Evolutionary conservation across 1,140 invertebrate species (phyloP), one percentile per base, ranked within the genome.

Genomic region (Tetramorium simillimum): DNA sequence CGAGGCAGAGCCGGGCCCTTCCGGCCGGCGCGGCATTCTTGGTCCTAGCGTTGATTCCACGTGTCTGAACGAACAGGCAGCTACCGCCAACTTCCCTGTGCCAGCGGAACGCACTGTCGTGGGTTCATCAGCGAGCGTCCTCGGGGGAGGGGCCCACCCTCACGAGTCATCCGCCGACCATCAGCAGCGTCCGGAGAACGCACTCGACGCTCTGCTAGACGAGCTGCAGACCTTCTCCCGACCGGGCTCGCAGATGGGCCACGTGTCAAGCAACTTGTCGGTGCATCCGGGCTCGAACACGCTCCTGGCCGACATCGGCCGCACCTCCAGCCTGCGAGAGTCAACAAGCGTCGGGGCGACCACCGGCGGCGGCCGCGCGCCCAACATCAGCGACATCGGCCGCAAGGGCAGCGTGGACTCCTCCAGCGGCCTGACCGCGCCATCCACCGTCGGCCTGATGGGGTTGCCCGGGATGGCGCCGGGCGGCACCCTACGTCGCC

Each of bases 171-270:
- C 96, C 96, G 95, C 96, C 95, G 33, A 92, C 93, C 91, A 95
- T 96, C 93, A 95, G 94, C 95, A 97, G 95, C 97, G 97, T 96
- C 95, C 97, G 96, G 98, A 98, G 97, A 98, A 98, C 97, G 97
- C 98, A 97, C 97, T 99, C 97, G 98, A 99, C 97, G 97, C 98
- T 97, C 95, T 99, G 97, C 95, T 99, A 98, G 98, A 98, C 93
- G 98, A 99, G 95, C 96, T 98, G 69, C 97, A 98, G 94, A 98
- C 98, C 12, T 98, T 98, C 94, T 97, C 97, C 43, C 96, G 97
- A 89, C 97, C 97, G 88, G 95, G 95, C 67, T 95, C 94, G 16
- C 92, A 94, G 77, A 86, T 94, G 18, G 92, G 92, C 18, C 94
- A 95, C 78, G 89, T 90, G 12, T 91, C 93, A 0, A 73, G 82